Evolutionary conservation across 2,888 invertebrate species (phyloP), one percentile per base, ranked within the genome.

Genomic region (Anthrax anthrax): DNA sequence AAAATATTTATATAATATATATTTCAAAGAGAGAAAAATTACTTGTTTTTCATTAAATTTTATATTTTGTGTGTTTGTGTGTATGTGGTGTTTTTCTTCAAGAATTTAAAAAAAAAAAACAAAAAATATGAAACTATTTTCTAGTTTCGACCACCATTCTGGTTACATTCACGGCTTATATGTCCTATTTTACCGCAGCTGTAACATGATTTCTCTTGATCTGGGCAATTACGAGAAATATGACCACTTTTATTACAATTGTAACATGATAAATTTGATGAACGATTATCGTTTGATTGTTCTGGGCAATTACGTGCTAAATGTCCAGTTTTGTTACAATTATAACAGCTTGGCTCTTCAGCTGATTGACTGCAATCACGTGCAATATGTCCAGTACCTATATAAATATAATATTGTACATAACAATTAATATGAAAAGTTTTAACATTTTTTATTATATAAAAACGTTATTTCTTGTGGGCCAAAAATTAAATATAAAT

Each of bases 181-280:
- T 89, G 88, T 55, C 88, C 88, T 55, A 83, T 78, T 72, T 91
- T 86, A 73, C 90, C 85, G 75, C 94, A 94, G 64, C 83, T 81
- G 73, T 89, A 92, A 77, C 92, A 92, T 59, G 84, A 86, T 74
- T 88, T 87, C 62, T 78, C 77, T 58, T 77, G 77, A 69, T 85
- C 85, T 47, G 85, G 85, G 72, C 85, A 86, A 71, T 80, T 82
- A 63, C 85, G 81, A 51, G 85, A 89, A 67, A 92, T 85, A 74
- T 92, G 92, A 58, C 91, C 92, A 55, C 85, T 81, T 76, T 89
- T 88, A 73, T 86, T 87, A 77, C 92, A 94, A 72, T 87, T 92
- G 78, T 92, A 94, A 76, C 92, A 94, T 61, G 87, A 86, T 53
- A 64, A 59, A 52, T 60, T 64, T 18, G 54, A 52, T 73, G 61